Evolutionary conservation across 92 coral and sea anemone species (phyloP), one percentile per base, ranked within the genome.

Genomic region (Palythoa grandis): DNA sequence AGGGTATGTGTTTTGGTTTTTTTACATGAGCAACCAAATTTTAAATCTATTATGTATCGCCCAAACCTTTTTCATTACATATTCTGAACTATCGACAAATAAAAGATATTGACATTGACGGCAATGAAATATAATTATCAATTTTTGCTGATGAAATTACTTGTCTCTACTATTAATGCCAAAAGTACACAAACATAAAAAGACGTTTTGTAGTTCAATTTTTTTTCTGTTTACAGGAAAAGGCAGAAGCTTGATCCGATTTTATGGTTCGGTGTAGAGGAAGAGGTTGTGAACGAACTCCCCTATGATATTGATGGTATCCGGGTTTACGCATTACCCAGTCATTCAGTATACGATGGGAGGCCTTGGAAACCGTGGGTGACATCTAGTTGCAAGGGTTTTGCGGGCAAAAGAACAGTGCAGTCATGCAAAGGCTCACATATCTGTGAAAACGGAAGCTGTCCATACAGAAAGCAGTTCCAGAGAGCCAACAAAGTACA

Each of bases 331-430:
- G 9, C 14, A 53, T 53, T 3, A 53, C 58, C 58, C 4, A 7
- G 58, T 53, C 58, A 53, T 53, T 53, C 58, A 53, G 58, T 87
- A 10, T 70, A 77, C 12, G 86, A 87, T 71, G 90, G 86, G 14
- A 40, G 86, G 66, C 70, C 68, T 15, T 80, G 86, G 86, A 87
- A 87, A 70, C 79, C 90, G 17, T 87, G 90, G 82, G 86, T 87
- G 25, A 87, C 90, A 65, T 87, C 90, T 15, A 80, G 90, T 23
- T 77, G 77, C 11, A 86, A 86, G 72, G 70, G 77, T 14, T 77
- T 86, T 50, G 38, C 22, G 13, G 84, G 89, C 48, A 77, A 86
- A 70, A 48, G 84, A 66, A 86, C 66, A 60, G 84, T 86, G 24
- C 89, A 86, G 72, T 65, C 84, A 25, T 73, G 83, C 63, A 86